Base-by-base conservation (phyloP, 2,888 invertebrate genomes). In the Ornithoptera alexandrae region DNA sequence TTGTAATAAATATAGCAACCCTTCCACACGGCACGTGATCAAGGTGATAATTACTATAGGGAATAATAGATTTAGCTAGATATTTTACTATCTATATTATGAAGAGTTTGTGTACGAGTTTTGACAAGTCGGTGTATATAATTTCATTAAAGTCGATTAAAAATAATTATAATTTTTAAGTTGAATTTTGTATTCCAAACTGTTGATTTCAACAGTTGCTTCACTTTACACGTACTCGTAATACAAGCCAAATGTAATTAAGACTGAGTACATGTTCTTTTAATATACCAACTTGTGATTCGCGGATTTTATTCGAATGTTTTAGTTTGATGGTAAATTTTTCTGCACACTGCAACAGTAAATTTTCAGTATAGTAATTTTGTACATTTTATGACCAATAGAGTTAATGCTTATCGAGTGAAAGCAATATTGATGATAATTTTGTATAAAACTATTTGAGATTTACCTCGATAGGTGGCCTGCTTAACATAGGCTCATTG, bases 161-260 rank as follows among this genome's bases (percentile, higher is more conserved):
- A 36, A 67, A 64, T 67, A 60, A 56, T 67, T 67, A 64, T 61
- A 24, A 66, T 58, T 69, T 70, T 65, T 71, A 62, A 58, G 71
- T 69, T 70, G 76, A 79, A 79, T 78, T 78, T 77, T 78, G 77
- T 76, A 73, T 74, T 75, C 76, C 78, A 71, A 75, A 72, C 18
- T 71, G 66, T 68, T 63, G 59, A 57, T 70, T 59, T 63, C 20
- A 68, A 61, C 50, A 30, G 30, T 30, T 67, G 62, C 65, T 67
- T 68, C 63, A 74, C 77, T 79, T 80, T 79, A 77, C 77, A 85
- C 81, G 85, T 87, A 86, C 88, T 90, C 87, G 87, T 88, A 46
- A 84, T 86, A 88, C 84, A 89, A 89, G 91, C 91, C 92, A 91
- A 92, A 92, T 88, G 86, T 87, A 87, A 53, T 87, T 82, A 91